Base-by-base conservation (phyloP, 2,888 invertebrate species). In the Chalcosyrphus nemorum region DNA sequence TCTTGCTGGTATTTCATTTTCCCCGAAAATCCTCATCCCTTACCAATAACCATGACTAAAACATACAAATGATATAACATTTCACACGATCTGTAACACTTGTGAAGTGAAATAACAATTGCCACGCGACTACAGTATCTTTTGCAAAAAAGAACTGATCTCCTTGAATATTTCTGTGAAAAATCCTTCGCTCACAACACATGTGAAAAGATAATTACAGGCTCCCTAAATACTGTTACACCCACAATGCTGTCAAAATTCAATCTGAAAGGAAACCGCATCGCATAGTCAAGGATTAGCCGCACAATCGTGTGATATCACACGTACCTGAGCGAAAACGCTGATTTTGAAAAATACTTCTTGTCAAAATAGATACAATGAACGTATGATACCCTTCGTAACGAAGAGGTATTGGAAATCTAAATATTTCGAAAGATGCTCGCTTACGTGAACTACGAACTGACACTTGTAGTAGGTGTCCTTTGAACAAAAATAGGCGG, bases 101-200 rank as follows among this genome's bases (percentile, higher is more conserved):
- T 57, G 52, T 47, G 17, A 41, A 45, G 13, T 29, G 71, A 68
- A 71, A 35, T 88, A 87, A 87, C 87, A 87, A 89, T 85, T 90
- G 90, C 91, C 90, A 90, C 90, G 90, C 90, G 90, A 91, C 90
- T 89, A 89, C 89, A 88, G 87, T 81, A 78, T 59, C 68, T 43
- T 76, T 77, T 61, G 81, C 80, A 74, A 80, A 85, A 78, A 54
- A 66, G 32, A n/a, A 7, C 32, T 11, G 54, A 68, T 57, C 54
- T 15, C 74, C 19, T 70, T n/a, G 56, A 54, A 74, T 75, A 80
- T 87, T 88, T 87, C 54, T 72, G 85, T 68, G 88, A 88, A 89
- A 82, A 80, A 86, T 59, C 66, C 66, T 32, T 56, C 32, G 86
- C 38, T 71, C 24, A 61, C n/a, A 71, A 61, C 50, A 85, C 80